Evolutionary conservation across 1,140 invertebrate species (phyloP).

Genomic region (Polyergus mexicanus): DNA sequence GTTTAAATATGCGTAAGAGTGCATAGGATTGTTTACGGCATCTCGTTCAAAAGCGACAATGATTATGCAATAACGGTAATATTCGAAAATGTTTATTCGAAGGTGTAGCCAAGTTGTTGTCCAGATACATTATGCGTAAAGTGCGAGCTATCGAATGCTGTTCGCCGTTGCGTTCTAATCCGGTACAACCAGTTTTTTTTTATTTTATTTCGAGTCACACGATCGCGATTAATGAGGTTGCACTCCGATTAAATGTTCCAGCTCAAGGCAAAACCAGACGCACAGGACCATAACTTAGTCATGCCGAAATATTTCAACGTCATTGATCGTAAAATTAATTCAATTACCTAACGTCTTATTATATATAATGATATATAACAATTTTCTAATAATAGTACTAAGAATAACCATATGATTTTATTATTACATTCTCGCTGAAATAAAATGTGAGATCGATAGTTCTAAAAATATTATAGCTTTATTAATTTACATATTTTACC

Average conservation of each 20-base stretch:
- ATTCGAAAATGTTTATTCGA: slow-evolving; percentile 8
- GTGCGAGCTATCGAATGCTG: neutral
- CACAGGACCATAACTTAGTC: neutral
- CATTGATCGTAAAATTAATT: neutral
- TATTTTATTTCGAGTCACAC: slow-evolving; percentile 6
- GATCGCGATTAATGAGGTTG: slow-evolving; percentile 20
- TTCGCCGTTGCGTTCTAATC: slow-evolving; percentile 14
- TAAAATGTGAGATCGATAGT: slow-evolving; percentile 7
- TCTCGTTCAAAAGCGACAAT: neutral
- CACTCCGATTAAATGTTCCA: slow-evolving; percentile 7
- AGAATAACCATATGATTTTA: neutral
- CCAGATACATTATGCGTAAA: neutral
- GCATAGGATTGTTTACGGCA: neutral
- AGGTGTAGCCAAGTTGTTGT: neutral
- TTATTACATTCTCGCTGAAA: neutral
- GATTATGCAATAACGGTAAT: slow-evolving; percentile 23
- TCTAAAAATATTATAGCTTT: neutral
- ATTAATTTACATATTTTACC: neutral
- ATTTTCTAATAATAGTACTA: neutral
- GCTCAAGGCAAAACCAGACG: neutral
- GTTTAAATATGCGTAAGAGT: slow-evolving; percentile 6
- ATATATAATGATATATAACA: neutral
- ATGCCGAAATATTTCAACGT: neutral
- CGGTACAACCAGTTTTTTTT: slow-evolving; percentile 49
- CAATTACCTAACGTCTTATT: neutral